Conservation (phyloP, 2,113 vertebrate genomes). For the Phodopus roborovskii region DNA sequence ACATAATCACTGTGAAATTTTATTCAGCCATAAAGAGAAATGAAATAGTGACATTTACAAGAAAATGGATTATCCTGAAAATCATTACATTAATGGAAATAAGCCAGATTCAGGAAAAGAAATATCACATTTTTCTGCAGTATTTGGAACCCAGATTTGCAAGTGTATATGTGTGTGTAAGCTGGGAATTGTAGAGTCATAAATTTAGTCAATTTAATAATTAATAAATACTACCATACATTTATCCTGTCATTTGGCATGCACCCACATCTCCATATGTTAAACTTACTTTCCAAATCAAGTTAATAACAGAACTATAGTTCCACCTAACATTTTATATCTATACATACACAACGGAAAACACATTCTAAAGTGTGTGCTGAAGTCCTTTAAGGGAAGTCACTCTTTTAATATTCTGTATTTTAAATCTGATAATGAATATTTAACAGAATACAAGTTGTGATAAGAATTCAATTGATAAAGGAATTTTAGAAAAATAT, state of each 20-base stretch:
- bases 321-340: background rate
- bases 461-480: background rate
- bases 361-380: no score
- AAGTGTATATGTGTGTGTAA: background rate
- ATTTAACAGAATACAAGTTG: background rate
- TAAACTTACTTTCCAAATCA: background rate
- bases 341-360: background rate
- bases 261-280: background rate
- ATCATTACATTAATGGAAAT: background rate
- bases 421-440: background rate
- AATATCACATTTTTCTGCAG: background rate
- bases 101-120: background rate
- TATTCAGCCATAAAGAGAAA: background rate
- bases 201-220: background rate
- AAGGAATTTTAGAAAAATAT: background rate
- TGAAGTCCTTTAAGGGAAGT: background rate
- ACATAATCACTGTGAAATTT: background rate
- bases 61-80: background rate
- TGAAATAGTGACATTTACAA: background rate
- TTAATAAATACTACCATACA: background rate
- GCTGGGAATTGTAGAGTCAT: background rate
- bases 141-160: background rate
- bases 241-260: background rate
- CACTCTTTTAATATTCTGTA: background rate
- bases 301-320: background rate